Conservation (phyloP, 2,113 vertebrate genomes). For the Sceloporus tristichus region DNA sequence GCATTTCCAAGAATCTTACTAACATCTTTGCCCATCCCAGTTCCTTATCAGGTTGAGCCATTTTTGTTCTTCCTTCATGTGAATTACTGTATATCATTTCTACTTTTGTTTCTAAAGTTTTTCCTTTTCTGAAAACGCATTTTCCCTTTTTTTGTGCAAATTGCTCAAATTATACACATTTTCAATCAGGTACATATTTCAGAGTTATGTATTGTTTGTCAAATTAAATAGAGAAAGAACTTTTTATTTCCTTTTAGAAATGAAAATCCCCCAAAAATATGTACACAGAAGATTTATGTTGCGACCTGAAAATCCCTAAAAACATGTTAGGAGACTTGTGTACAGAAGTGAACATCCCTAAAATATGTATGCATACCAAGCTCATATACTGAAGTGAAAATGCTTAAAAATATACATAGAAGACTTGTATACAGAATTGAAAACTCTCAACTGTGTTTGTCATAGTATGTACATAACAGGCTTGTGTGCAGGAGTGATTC, state of each 20-base stretch:
- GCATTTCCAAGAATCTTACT: background rate
- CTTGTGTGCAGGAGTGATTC: background rate
- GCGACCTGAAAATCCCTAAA: too few species aligned
- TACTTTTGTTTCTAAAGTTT: background rate
- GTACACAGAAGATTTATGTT: too few species aligned
- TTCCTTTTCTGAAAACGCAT: background rate
- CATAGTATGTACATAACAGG: background rate
- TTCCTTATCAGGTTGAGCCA: background rate
- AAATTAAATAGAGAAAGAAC: background rate
- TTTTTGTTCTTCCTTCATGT: too few species aligned
- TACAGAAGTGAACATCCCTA: too few species aligned
- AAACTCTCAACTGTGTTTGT: too few species aligned
- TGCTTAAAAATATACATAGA: too few species aligned
- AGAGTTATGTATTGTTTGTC: background rate
- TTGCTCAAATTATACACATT: background rate
- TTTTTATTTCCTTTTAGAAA: too few species aligned
- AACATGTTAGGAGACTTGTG: too few species aligned
- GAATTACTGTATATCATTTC: background rate
- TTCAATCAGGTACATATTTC: background rate
- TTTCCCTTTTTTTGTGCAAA: background rate
- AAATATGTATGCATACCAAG: too few species aligned
- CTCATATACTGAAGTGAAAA: too few species aligned
- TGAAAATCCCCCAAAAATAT: too few species aligned
- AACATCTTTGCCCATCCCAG: background rate
- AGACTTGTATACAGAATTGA: too few species aligned